Percentiles rank a stretch among this genome's conserved stretches.
Evolutionary conservation across 2,797 vertebrate species (phyloP).

Genomic region (Vipera latastei): DNA sequence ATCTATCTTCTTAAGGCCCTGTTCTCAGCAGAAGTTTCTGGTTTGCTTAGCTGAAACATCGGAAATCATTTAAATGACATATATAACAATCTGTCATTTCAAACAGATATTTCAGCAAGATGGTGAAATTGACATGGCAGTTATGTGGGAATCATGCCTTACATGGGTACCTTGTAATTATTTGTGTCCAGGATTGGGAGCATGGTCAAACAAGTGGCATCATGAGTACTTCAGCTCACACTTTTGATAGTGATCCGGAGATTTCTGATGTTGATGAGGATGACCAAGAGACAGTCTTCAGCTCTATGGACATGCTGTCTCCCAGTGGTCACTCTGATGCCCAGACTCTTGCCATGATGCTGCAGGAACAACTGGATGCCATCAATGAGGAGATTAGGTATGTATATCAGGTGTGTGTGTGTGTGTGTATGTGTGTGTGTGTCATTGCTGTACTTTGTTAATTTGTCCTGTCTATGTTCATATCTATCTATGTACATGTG

Average conservation of each 20-base stretch:
- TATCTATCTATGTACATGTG: neutral
- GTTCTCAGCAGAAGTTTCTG: neutral
- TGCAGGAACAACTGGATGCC: slow-evolving; percentile 93
- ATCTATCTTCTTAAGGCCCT: too few species aligned
- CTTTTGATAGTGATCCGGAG: slow-evolving; percentile 88
- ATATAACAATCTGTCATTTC: neutral
- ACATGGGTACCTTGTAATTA: slow-evolving; percentile 11
- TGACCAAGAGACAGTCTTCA: slow-evolving; percentile 74
- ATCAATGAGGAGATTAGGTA: slow-evolving; percentile 97
- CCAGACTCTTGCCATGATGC: slow-evolving; percentile 93
- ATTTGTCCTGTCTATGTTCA: neutral
- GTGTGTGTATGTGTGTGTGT: too few species aligned
- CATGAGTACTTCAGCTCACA: slow-evolving; percentile 78
- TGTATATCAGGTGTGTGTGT: neutral
- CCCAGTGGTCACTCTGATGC: slow-evolving; percentile 91
- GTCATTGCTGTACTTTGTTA: neutral
- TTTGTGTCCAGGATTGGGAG: slow-evolving; percentile 85
- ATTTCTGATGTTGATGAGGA: slow-evolving; percentile 90
- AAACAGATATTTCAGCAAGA: neutral
- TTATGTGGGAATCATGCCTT: neutral
- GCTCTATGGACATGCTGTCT: slow-evolving; percentile 83
- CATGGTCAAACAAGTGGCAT: slow-evolving; percentile 74
- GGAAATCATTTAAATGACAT: neutral
- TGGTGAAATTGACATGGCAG: neutral
- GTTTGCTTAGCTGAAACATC: neutral